These are phyloP conservation scores for Gila robusta DNA, from an alignment of 2,797 vertebrate genomes.

Conservation along the genomic window DNA sequence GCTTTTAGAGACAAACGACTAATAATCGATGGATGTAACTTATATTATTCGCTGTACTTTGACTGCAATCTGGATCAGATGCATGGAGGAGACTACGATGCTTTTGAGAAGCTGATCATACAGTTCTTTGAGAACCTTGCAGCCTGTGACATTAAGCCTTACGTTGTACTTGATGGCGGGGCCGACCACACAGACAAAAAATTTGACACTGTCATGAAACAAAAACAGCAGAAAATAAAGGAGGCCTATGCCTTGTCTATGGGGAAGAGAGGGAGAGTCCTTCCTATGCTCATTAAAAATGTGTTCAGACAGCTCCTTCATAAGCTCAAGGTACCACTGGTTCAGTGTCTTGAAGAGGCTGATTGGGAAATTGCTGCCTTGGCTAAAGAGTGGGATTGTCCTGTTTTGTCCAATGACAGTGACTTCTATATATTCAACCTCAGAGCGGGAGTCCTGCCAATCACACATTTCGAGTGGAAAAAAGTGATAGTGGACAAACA, in stretches of 20 bases:
- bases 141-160: constrained; percentile 77
- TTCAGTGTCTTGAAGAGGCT: constrained; percentile 85
- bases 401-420: constrained; percentile 85
- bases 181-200: constrained; percentile 78
- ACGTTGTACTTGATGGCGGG: constrained; percentile 86
- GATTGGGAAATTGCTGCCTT: constrained; percentile 84
- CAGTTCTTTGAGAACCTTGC: constrained; percentile 79
- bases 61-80: constrained; percentile 74
- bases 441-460: constrained; percentile 79
- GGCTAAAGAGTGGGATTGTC: constrained; percentile 85
- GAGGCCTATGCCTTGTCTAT: constrained; percentile 69
- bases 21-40: constrained; percentile 84
- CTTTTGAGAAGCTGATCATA: constrained; percentile 68
- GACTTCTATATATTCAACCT: constrained; percentile 88
- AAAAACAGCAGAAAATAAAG: constrained; percentile 67
- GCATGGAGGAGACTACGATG: constrained; percentile 86
- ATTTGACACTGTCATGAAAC: constrained; percentile 68
- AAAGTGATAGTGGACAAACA: constrained; percentile 44
- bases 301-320: constrained; percentile 83
- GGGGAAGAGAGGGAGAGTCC: constrained; percentile 50
- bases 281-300: constrained; percentile 76
- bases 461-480: constrained; percentile 82
- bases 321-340: constrained; percentile 76
- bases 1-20: constrained; percentile 74
- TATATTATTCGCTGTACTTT: constrained; percentile 80